Base-by-base conservation (phyloP, 2,888 invertebrate species). In the Acrobeloides nanus region DNA sequence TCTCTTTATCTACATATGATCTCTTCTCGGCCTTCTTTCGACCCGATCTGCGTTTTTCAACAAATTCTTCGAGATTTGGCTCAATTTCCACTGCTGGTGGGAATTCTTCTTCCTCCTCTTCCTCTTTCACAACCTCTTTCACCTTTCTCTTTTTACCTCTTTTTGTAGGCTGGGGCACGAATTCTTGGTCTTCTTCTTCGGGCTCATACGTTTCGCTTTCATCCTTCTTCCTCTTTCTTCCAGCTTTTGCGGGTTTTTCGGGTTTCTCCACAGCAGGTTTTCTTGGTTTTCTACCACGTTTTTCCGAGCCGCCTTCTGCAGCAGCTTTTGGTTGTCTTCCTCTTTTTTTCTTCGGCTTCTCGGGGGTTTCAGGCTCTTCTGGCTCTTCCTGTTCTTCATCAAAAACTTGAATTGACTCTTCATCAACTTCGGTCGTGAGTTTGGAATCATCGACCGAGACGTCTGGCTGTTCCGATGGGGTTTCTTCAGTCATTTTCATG, bases 11-110 rank as follows among this genome's bases (percentile, higher is more conserved):
- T 6, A 35, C 38, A 45, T 53, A 59, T 7, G 41, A 39, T 25
- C 38, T 55, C 12, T 39, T 32, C 25, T 61, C 60, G 17, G 35
- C 38, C 43, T 55, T 57, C 37, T 51, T 57, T 8, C 61, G 53
- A 6, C 72, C 72, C 7, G 77, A 78, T 20, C 77, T 62, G 4
- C 78, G 66, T 53, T 77, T 78, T 68, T 52, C 52, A 31, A 52
- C 48, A 45, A 57, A 57, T 10, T 46, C 54, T 3, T 55, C 48
- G 6, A 59, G 10, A 7, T 17, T 20, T 1, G 42, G 27, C 3
- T 51, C 56, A 1, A 43, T 45, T 48, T 42, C 15, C 39, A 4
- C 17, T 35, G 10, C 37, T 10, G 8, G 37, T 20, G 17, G 10
- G n/a, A 33, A 37, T 21, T 10, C 45, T 37, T 25, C 34, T 38